A percentile compares a stretch with the other conserved stretches of the same genome.
phyloP scores from a whole-genome alignment of 2,797 vertebrate genomes.

The Tragelaphus oryx region DNA sequence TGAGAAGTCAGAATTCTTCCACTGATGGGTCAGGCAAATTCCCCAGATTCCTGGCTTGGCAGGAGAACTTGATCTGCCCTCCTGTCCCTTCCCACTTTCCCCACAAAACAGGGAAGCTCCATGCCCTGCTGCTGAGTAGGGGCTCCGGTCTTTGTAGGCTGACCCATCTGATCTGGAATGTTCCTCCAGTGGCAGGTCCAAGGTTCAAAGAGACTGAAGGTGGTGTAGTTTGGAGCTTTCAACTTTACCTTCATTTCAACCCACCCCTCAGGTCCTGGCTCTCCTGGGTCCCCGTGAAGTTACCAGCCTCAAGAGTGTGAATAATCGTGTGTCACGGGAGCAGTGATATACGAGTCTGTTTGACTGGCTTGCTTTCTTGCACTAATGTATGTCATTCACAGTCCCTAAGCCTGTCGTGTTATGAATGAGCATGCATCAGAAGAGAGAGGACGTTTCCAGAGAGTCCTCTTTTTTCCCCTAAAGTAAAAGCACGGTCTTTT shows the following conservation, averaged over 20 bases:
- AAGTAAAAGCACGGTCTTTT: background rate
- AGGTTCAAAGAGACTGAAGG: background rate
- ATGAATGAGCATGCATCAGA: background rate
- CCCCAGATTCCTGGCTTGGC: background rate
- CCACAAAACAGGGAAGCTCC: background rate
- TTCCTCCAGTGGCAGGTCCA: background rate
- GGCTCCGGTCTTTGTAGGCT: background rate
- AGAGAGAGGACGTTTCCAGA: background rate
- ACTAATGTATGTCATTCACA: background rate
- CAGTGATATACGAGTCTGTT: background rate
- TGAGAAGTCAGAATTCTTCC: background rate
- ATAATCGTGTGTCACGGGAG: background rate
- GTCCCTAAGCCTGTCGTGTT: background rate
- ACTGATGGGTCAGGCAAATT: background rate
- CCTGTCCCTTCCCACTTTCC: background rate
- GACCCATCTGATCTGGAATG: background rate
- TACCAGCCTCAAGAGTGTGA: rapidly evolving
- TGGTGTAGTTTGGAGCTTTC: background rate
- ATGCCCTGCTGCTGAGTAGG: background rate
- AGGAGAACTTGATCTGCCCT: background rate
- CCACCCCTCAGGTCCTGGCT: background rate
- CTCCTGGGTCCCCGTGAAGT: background rate
- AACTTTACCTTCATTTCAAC: background rate
- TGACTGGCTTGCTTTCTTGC: background rate
- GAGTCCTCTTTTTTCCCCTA: background rate